These are phyloP conservation scores for Belonocnema kinseyi DNA, from an alignment of 1,140 invertebrate genomes.

Conservation along the genomic window DNA sequence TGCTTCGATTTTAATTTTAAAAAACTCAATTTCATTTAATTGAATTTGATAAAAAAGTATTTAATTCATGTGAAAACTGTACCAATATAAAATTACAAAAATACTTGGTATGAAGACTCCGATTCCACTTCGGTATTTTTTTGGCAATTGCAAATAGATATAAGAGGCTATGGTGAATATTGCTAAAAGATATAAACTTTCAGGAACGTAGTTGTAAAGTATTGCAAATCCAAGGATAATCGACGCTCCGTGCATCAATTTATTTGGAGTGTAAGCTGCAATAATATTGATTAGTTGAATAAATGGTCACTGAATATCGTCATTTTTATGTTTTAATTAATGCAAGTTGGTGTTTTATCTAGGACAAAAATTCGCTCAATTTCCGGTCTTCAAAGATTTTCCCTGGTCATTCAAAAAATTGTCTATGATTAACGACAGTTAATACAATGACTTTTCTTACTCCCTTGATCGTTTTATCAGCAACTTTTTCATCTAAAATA, in stretches of 20 bases:
- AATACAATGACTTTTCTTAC: too few relatives aligned
- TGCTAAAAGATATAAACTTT: conserved; percentile 64
- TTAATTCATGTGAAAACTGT: conserved; percentile 36
- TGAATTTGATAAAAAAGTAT: background rate
- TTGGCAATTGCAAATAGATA: conserved; percentile 56
- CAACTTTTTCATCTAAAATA: too few relatives aligned
- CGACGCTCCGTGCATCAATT: conserved; percentile 60
- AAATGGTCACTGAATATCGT: too few relatives aligned
- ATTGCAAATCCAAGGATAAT: conserved; percentile 62
- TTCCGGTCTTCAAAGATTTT: too few relatives aligned
- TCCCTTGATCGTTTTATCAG: too few relatives aligned
- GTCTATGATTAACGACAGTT: too few relatives aligned
- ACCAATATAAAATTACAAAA: conserved; percentile 69
- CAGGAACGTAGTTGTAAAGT: conserved; percentile 64
- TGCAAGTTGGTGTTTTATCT: too few relatives aligned
- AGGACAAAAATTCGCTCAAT: too few relatives aligned
- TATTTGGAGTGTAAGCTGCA: conserved; percentile 55
- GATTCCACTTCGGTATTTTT: conserved; percentile 48
- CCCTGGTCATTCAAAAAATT: too few relatives aligned
- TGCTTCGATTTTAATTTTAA: background rate
- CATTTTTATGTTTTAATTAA: too few relatives aligned
- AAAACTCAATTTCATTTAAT: background rate
- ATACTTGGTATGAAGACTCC: conserved; percentile 65
- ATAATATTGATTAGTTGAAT: conserved; percentile 23
- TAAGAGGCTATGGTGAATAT: conserved; percentile 63